Evolutionary conservation across 2,113 vertebrate species (phyloP), one percentile per base, ranked within the genome.

Genomic region (Clupea harengus): DNA sequence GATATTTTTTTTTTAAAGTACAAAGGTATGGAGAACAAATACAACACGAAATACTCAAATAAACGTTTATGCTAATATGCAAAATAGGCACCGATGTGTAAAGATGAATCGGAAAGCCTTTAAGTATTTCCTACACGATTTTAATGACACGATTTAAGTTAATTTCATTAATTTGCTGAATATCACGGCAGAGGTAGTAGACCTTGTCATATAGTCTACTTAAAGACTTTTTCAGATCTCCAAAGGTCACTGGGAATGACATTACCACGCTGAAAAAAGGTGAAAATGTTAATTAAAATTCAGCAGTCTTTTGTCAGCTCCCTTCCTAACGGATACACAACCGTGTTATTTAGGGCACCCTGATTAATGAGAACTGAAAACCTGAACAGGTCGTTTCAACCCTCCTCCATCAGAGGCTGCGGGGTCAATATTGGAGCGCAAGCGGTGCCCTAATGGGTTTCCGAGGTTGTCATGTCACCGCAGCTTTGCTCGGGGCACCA

Each of bases 211-310:
- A 39, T n/a, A n/a, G n/a, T 39, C 39, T 39, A 39, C 39, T 39
- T 39, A 39, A 39, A 39, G 39, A 39, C 39, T 6, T 67, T 67
- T 78, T 39, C 13, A 39, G 39, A 15, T 78, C 25, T 78, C 28
- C 10, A 78, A 78, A 78, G 72, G 28, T 78, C 28, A 78, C 39
- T 78, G 72, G 13, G 28, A 78, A 78, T 32, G 72, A 39, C 72
- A 78, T 78, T 78, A 78, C 9, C 3, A 28, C 10, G 0, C 72
- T 15, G 11, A 78, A 78, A 75, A 60, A 78, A 15, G 28, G 28
- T 13, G 13, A 78, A 32, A 78, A 78, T 15, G 72, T 78, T 78
- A 78, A 78, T 78, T 78, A 78, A 78, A 78, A 78, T 32, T 39
- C 15, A 39, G 15, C 28, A 44, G 39, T 39, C 72, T 78, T 78